Evolutionary conservation across 2,113 vertebrate species (phyloP).

Genomic region (Gymnogyps californianus): DNA sequence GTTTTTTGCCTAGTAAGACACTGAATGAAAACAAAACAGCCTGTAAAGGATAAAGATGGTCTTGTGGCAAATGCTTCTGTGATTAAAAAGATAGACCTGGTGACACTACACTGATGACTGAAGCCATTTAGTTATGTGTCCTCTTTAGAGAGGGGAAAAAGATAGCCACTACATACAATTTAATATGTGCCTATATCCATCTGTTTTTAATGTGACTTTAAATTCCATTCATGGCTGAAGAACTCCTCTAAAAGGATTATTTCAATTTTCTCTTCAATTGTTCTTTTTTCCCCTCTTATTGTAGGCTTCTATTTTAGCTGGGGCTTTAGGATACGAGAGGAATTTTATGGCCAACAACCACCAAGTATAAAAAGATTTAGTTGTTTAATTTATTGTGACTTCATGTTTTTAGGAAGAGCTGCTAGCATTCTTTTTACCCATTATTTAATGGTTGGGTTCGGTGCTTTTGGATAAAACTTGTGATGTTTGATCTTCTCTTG

Average conservation of each 20-base stretch:
- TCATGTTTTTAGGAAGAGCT: background rate
- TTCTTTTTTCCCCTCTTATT: background rate
- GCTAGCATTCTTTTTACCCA: background rate
- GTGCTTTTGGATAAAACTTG: background rate
- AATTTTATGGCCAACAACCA: background rate
- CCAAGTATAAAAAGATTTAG: background rate
- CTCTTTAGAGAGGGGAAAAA: too few species aligned
- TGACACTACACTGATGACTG: background rate
- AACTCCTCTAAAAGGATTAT: background rate
- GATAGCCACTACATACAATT: background rate
- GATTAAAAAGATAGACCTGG: background rate
- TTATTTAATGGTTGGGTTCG: background rate
- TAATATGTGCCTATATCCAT: background rate
- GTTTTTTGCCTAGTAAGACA: background rate
- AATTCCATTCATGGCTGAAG: background rate
- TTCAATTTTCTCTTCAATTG: background rate
- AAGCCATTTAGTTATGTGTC: background rate
- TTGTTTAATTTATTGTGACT: background rate
- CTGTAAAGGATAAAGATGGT: background rate
- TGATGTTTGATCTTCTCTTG: background rate
- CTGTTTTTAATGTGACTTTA: conserved; percentile 23
- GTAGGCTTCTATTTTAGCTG: background rate
- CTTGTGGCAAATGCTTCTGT: background rate
- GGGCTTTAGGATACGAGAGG: background rate
- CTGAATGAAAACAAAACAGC: background rate